Base-by-base conservation (phyloP, 2,797 vertebrate genomes). In the Falco columbarius region DNA sequence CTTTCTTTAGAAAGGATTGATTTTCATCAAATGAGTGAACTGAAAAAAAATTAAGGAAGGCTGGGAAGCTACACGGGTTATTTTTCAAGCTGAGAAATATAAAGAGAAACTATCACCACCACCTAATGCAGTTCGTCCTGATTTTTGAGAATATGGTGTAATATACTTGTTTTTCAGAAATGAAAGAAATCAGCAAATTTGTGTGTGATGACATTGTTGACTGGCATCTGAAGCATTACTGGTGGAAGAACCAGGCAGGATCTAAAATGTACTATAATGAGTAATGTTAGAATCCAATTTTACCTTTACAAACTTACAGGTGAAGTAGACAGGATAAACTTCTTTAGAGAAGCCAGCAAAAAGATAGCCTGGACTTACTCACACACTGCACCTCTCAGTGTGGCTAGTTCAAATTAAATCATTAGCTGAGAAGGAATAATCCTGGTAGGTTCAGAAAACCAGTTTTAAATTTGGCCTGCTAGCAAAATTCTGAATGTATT, bases 401-500 rank as follows among this genome's bases (percentile, higher is more conserved):
- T 93, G 93, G 80, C 91, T 93, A 93, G 89, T 95, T 97, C 97
- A 98, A 97, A 97, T 97, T 95, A 97, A 98, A 97, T 96, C 96
- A 96, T 97, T 97, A 98, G 40, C 87, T 97, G 95, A 95, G 97
- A 94, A 97, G 91, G 90, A 98, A 95, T 97, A 98, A 98, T 98
- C 98, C 96, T 94, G 77, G 96, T 92, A 97, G 97, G 95, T 98
- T 98, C 96, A 97, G 97, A 97, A 98, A 98, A 97, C 95, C 97
- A 97, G 97, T 97, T 98, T 98, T 96, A 97, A 98, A 98, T 98
- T 97, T 97, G 97, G 96, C 97, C 97, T 98, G 96, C 97, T 97
- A 98, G 97, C 97, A 97, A 98, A 98, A 98, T 97, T 97, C 96
- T 97, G 98, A 98, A 98, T 98, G 97, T 97, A 98, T 98, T 98